These are phyloP conservation scores for Pelmatolapia mariae DNA, from an alignment of 2,113 vertebrate genomes.

Conservation along the genomic window DNA sequence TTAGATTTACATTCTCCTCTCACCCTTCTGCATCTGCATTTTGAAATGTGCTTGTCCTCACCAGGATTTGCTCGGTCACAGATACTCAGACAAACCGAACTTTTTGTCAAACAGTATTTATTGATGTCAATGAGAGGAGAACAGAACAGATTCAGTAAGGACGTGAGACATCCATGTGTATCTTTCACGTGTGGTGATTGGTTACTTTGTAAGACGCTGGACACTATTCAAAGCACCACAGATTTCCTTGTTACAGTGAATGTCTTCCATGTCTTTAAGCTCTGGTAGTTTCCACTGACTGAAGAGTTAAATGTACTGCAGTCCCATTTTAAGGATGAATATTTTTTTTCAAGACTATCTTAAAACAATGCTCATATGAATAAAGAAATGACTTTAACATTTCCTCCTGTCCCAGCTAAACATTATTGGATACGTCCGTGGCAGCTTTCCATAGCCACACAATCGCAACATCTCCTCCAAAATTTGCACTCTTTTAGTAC, in stretches of 20 bases:
- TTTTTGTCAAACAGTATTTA: constrained; percentile 54
- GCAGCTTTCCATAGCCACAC: background rate
- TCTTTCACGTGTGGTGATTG: background rate
- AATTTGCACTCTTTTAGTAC: background rate
- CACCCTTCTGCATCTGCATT: background rate
- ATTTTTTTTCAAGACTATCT: background rate
- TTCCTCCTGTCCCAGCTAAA: background rate
- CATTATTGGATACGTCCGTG: background rate
- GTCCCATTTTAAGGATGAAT: background rate
- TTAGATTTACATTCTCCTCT: background rate
- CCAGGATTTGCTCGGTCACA: background rate
- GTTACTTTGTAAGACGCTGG: constrained; percentile 1
- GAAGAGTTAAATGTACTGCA: background rate
- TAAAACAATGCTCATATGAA: background rate
- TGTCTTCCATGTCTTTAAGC: background rate
- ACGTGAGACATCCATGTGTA: background rate
- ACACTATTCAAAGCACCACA: background rate
- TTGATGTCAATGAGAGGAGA: constrained; percentile 34
- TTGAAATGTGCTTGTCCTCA: background rate
- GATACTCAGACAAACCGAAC: background rate
- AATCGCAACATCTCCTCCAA: background rate
- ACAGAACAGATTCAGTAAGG: background rate
- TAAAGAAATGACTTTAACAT: background rate
- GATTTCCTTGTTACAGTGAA: background rate
- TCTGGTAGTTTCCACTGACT: background rate